phyloP scores from a whole-genome alignment of 2,113 vertebrate genomes.

The Erpornis zantholeuca region DNA sequence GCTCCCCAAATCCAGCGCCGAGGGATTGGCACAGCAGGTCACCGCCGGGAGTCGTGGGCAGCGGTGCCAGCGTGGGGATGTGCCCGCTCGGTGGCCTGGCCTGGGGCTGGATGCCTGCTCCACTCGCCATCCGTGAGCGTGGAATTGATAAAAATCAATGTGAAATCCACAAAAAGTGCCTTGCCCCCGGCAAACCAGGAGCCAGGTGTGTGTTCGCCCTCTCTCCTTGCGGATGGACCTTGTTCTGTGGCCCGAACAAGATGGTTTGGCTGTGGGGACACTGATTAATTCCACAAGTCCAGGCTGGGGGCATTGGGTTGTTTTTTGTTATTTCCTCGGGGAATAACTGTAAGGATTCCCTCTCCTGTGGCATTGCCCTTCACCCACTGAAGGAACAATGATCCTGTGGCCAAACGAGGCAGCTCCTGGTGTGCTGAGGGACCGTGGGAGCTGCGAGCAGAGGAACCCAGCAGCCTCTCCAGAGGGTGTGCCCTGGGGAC shows the following conservation, averaged over 20 bases:
- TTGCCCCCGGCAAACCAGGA: background rate
- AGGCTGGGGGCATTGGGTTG: background rate
- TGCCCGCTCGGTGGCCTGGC: accelerated
- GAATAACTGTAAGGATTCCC: accelerated
- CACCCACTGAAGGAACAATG: accelerated
- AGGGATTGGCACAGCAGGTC: background rate
- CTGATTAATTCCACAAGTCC: background rate
- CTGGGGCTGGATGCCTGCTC: background rate
- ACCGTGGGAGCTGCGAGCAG: accelerated
- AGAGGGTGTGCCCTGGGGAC: no score
- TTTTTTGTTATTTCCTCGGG: background rate
- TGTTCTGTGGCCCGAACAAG: accelerated
- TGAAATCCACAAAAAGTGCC: accelerated
- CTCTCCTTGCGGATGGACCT: accelerated
- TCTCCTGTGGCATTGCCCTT: accelerated
- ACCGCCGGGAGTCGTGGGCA: accelerated
- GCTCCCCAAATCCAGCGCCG: background rate
- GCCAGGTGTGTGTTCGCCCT: accelerated
- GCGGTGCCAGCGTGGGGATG: background rate
- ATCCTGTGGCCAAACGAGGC: background rate
- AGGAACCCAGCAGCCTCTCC: background rate
- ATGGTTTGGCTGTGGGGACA: accelerated
- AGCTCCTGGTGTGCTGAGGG: accelerated
- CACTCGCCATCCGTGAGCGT: accelerated
- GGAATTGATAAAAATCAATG: accelerated